Base-by-base conservation (phyloP, 2,888 invertebrate genomes). In the Acrobasis suavella region DNA sequence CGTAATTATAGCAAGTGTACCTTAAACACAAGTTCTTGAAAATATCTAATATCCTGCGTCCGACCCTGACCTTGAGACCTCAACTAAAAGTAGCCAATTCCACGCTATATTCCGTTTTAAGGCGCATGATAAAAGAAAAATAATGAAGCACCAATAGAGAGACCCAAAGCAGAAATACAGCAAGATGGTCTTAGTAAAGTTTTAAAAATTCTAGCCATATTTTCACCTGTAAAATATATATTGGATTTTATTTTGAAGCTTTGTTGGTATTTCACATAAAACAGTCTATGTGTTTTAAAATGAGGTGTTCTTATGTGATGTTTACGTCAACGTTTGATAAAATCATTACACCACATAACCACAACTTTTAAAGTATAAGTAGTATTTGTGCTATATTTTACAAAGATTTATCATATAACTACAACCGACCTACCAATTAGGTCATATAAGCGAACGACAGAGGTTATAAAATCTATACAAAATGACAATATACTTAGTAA, bases 121-220 rank as follows among this genome's bases (percentile, higher is more conserved):
- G 39, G 55, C 14, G 37, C 7, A 16, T 39, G 55, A 39, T 55
- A 55, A 54, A 55, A 52, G 32, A 12, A 16, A 55, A 55, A 54
- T 46, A 46, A 37, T 14, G 14, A 54, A 54, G 16, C 16, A 55
- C 38, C n/a, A n/a, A n/a, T n/a, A n/a, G n/a, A n/a, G n/a, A n/a
- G n/a, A n/a, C n/a, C 9, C 16, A 15, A 16, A 16, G 39, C 15
- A 14, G 14, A 46, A 46, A 39, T 39, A 39, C 38, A 39, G 55
- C 12, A 55, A 55, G 55, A 39, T 16, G 39, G 39, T 55, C 55
- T 16, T 9, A 16, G 39, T 2, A 16, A 39, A 55, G 55, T 55
- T 55, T 55, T 16, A 39, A 39, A 55, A 55, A 54, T 54, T 39
- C 37, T 54, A 10, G 12, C 12, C n/a, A 46, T 46, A 14, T n/a